phyloP scores from a whole-genome alignment of 2,888 invertebrate genomes.

The Amphiduros pacificus region DNA sequence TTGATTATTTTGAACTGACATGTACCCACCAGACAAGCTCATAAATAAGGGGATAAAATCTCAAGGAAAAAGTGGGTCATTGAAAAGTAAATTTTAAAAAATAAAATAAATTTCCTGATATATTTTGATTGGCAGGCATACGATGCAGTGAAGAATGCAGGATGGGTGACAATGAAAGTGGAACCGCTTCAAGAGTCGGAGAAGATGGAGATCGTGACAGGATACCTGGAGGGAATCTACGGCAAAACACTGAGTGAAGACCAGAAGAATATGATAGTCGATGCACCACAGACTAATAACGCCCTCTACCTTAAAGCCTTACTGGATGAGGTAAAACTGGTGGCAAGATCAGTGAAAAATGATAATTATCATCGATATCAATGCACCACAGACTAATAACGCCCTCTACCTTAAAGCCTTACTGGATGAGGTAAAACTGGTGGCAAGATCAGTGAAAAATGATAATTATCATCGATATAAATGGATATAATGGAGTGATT shows the following conservation, averaged over 20 bases:
- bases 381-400: constrained; percentile 40
- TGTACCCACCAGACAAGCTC: too few relatives aligned
- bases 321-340: constrained; percentile 42
- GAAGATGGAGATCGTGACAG: constrained; percentile 39
- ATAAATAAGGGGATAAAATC: too few relatives aligned
- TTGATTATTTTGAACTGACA: too few relatives aligned
- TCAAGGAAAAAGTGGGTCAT: too few relatives aligned
- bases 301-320: constrained; percentile 41
- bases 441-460: background rate
- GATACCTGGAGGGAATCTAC: constrained; percentile 41
- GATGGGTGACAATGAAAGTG: constrained; percentile 38
- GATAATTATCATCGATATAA: too few relatives aligned
- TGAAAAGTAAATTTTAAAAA: too few relatives aligned
- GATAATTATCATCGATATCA: constrained; percentile 10
- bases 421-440: constrained; percentile 41
- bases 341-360: too few relatives aligned
- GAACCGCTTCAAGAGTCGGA: constrained; percentile 35
- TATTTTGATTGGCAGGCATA: too few relatives aligned
- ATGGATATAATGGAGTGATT: too few relatives aligned
- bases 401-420: constrained; percentile 41
- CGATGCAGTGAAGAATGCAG: constrained; percentile 32
- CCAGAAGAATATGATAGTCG: constrained; percentile 39
- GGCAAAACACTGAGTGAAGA: constrained; percentile 40
- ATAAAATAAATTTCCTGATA: too few relatives aligned
- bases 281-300: constrained; percentile 40